Base-by-base conservation (phyloP, 1,140 invertebrate species). In the Mesaphorura yosii region DNA sequence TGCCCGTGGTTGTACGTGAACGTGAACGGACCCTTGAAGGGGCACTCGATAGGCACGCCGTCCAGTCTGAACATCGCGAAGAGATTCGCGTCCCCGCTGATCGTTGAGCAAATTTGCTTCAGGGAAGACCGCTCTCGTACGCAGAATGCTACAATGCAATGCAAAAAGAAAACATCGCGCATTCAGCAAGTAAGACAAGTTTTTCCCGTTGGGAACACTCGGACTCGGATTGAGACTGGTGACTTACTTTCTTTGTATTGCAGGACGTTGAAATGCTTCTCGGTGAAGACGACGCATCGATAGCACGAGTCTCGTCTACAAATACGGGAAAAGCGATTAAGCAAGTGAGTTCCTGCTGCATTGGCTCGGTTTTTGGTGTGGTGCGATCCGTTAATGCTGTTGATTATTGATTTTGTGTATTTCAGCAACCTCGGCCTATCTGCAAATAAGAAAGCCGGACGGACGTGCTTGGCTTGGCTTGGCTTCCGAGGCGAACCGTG, bases 1-100 rank as follows among this genome's bases (percentile, higher is more conserved):
- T 81, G 76, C 3, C 84, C 84, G 38, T 77, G 69, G 66, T 83
- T 86, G 67, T 89, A 89, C n/a, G 82, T 83, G 69, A 88, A 88
- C 17, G 82, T 83, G 69, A 83, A 83, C 3, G 84, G 81, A 49
- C 78, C 80, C 64, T 81, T 80, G 59, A 88, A 82, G 0, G 86
- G 86, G 70, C 86, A 88, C 59, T 82, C 75, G n/a, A 88, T 82
- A 14, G 83, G 78, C 28, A 76, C 75, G 6, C 83, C 82, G 64
- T 84, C 84, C 64, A 86, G 79, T 31, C 86, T 75, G 70, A 92
- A 90, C 80, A 91, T 84, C 42, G 86, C 88, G 69, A 83, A 88
- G 1, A 90, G 76, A 47, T 86, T 72, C 4, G 86, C 86, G 72
- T 91, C 87, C 14, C 87, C 86, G 3, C 84, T 86, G 67, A 90